Evolutionary conservation across 2,113 vertebrate species (phyloP).

Genomic region (Brachionichthys hirsutus): DNA sequence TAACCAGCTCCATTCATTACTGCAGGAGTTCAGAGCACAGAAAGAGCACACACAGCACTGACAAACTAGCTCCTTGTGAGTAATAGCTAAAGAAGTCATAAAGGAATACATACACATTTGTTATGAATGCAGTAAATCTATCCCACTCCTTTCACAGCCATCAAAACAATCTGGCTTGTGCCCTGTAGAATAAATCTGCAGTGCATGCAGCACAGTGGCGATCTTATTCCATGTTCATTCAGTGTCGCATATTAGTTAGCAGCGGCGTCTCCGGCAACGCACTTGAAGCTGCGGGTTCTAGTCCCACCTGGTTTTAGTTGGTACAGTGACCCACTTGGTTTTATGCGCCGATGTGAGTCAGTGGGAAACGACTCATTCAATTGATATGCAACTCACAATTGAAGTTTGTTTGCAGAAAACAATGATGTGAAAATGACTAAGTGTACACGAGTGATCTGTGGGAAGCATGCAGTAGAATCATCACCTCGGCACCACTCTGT

Average conservation of each 20-base stretch:
- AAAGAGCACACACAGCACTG: slow-evolving; percentile 79
- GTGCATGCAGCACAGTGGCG: slow-evolving; percentile 30
- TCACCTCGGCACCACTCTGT: slow-evolving; percentile 9
- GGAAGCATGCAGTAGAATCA: neutral
- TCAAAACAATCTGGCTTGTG: slow-evolving; percentile 61
- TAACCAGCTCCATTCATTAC: slow-evolving; percentile 77
- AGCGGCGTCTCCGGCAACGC: slow-evolving; percentile 24
- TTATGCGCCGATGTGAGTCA: slow-evolving; percentile 29
- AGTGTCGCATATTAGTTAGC: slow-evolving; percentile 46
- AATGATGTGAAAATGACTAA: slow-evolving; percentile 1
- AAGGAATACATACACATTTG: slow-evolving; percentile 75
- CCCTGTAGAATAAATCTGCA: slow-evolving; percentile 58
- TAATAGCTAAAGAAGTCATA: slow-evolving; percentile 78
- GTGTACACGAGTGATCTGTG: neutral
- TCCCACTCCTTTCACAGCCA: slow-evolving; percentile 62
- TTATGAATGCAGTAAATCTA: slow-evolving; percentile 66
- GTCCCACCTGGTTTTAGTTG: slow-evolving; percentile 22
- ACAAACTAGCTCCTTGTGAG: slow-evolving; percentile 76
- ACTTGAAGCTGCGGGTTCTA: slow-evolving; percentile 30
- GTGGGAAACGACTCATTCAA: slow-evolving; percentile 7
- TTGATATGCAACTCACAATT: neutral
- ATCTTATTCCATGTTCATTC: slow-evolving; percentile 40
- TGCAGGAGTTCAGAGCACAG: slow-evolving; percentile 63
- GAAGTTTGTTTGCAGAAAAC: neutral
- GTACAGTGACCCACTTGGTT: slow-evolving; percentile 37